Evolutionary conservation across 64 coral and sea anemone genomes (phyloP), one percentile per base, ranked within the genome.

Genomic region (Porites australiensis): DNA sequence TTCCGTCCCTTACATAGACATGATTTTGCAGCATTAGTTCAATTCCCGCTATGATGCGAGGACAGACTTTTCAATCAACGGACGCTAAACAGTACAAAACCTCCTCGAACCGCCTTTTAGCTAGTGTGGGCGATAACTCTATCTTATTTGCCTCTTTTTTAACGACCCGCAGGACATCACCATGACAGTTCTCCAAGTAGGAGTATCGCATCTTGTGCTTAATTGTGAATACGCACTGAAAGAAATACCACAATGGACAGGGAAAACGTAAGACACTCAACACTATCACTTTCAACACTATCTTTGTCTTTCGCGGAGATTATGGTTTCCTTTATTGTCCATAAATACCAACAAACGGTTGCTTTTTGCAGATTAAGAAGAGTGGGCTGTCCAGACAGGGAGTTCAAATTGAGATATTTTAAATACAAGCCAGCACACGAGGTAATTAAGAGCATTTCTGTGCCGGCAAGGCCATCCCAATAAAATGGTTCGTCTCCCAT

Each of bases 361-460:
- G 61, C 58, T 86, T 50, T 61, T 62, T 10, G 13, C 27, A 97
- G 95, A 75, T 87, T 97, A 64, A 82, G 95, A 83, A 90, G 95
- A 94, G 3, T 97, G 11, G 88, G 95, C n/a, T 89, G 91, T n/a
- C 95, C 95, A 0, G 95, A 97, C 62, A 88, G 94, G 16, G 19
- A 52, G 4, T 83, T 97, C 44, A 85, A 86, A 82, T 61, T 97
- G 5, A 54, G 13, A 1, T 75, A 79, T 82, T 79, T 96, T 43
- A 87, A 57, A 51, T 87, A 72, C 45, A 57, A 51, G 22, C 79
- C 77, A 37, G 27, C 27, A 4, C 44, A 3, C 15, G 62, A 84
- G 81, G 81, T 84, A 51, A 84, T 18, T 37, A 37, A 37, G 27
- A 37, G 27, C 27, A 37, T 37, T 37, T 37, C 27, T 0, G 27